Conservation (phyloP, 1,140 invertebrate genomes). For the Pseudoatta argentina region DNA sequence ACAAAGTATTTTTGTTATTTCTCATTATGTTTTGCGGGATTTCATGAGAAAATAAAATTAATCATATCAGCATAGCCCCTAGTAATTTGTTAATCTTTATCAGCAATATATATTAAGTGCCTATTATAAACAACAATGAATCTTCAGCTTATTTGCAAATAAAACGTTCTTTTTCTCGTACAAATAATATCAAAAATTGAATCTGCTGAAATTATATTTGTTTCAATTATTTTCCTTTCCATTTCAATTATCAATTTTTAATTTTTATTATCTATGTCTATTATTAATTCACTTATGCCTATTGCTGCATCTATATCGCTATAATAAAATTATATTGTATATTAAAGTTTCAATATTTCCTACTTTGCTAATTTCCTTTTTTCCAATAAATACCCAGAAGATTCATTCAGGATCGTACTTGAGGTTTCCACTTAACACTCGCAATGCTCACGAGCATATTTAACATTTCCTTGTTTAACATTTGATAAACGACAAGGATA, state of each 20-base stretch:
- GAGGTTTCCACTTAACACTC: too few species aligned
- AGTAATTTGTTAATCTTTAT: not conserved
- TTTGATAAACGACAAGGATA: too few species aligned
- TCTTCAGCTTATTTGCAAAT: not conserved
- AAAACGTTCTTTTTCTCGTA: not conserved
- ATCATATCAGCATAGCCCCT: not conserved
- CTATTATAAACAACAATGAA: not conserved
- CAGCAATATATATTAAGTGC: not conserved
- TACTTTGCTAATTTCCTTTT: not conserved
- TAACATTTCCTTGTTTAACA: too few species aligned
- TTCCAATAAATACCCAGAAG: too few species aligned
- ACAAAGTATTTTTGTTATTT: not conserved
- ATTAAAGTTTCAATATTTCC: not conserved
- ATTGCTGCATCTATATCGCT: not conserved
- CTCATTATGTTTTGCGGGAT: not conserved
- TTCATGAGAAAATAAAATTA: constrained; percentile 18
- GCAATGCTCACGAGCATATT: too few species aligned
- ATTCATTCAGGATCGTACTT: too few species aligned
- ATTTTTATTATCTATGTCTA: not conserved
- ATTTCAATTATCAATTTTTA: not conserved
- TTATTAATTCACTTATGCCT: not conserved
- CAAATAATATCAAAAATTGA: not conserved
- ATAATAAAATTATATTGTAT: constrained; percentile 7
- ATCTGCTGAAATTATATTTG: not conserved
- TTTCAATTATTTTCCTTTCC: not conserved